Conservation (phyloP, 2,113 vertebrate species). For the Gasterosteus aculeatus region DNA sequence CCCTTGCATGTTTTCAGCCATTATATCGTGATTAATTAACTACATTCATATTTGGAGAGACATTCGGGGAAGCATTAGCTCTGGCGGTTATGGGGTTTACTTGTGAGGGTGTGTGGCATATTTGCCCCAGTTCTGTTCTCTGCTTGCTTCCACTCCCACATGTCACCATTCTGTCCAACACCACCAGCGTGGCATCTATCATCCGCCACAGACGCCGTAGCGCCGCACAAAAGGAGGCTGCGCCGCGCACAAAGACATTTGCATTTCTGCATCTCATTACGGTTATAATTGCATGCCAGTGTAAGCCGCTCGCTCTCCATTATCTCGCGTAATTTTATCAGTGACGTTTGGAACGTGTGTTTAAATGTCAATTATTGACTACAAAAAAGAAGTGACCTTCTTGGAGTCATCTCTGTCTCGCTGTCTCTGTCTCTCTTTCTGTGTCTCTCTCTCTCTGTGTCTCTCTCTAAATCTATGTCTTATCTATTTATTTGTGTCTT, state of each 20-base stretch:
- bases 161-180: constrained; percentile 86
- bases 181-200: constrained; percentile 89
- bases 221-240: constrained; percentile 91
- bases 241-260: constrained; percentile 89
- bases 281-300: constrained; percentile 92
- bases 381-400: constrained; percentile 95
- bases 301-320: constrained; percentile 87
- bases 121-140: constrained; percentile 81
- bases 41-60: constrained; percentile 64
- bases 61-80: constrained; percentile 72
- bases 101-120: constrained; percentile 76
- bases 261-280: constrained; percentile 99
- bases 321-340: constrained; percentile 93
- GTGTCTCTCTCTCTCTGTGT: constrained; percentile 29
- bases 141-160: constrained; percentile 81
- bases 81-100: constrained; percentile 72
- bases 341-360: constrained; percentile 90
- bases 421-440: constrained; percentile 43
- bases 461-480: constrained; percentile 14
- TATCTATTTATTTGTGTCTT: constrained; percentile 34
- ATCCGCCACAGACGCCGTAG: constrained; percentile 84
- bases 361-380: constrained; percentile 98
- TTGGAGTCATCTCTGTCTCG: constrained; percentile 79
- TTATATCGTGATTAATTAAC: constrained; percentile 70
- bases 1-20: neutral